Percentiles rank a stretch among this genome's conserved stretches.
Conservation (phyloP, 1,140 invertebrate genomes). For the Drosophila busckii region DNA sequence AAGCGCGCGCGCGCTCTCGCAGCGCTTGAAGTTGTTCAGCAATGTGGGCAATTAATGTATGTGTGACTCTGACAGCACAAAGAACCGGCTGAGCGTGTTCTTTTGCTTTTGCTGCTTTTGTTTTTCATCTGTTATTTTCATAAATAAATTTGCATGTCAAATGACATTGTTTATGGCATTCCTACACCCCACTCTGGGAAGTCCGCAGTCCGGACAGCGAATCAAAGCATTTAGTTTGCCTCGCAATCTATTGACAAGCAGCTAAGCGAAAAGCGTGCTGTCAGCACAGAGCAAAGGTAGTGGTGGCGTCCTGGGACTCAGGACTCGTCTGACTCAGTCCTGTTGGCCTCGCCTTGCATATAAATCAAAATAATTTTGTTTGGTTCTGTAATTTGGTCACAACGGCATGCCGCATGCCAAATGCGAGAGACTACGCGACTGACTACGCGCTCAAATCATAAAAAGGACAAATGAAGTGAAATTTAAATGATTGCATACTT, state of each 20-base stretch:
- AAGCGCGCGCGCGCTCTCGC: slow-evolving; percentile 32
- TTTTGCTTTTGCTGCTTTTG: too few relatives aligned
- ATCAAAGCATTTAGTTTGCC: slow-evolving; percentile 70
- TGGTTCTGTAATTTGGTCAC: slow-evolving; percentile 57
- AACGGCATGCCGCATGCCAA: slow-evolving; percentile 8
- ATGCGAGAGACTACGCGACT: neutral
- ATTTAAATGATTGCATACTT: slow-evolving; percentile 76
- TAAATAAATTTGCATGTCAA: slow-evolving; percentile 77
- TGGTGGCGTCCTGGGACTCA: too few relatives aligned
- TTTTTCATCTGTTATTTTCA: too few relatives aligned
- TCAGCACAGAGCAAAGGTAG: too few relatives aligned
- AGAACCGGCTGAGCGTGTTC: too few relatives aligned
- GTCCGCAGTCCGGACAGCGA: too few relatives aligned
- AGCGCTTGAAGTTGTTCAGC: neutral
- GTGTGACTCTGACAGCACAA: neutral
- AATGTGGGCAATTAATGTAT: slow-evolving; percentile 48
- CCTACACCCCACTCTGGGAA: too few relatives aligned
- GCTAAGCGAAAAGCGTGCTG: slow-evolving; percentile 5
- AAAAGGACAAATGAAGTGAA: slow-evolving; percentile 76
- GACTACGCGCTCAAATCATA: slow-evolving; percentile 40
- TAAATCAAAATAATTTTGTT: slow-evolving; percentile 77
- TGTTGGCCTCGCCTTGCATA: slow-evolving; percentile 46
- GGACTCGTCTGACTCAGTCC: too few relatives aligned
- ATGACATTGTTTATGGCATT: slow-evolving; percentile 50
- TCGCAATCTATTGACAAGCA: slow-evolving; percentile 50